Evolutionary conservation across 2,888 invertebrate genomes (phyloP), one percentile per base, ranked within the genome.

Genomic region (Drosophila rubida): DNA sequence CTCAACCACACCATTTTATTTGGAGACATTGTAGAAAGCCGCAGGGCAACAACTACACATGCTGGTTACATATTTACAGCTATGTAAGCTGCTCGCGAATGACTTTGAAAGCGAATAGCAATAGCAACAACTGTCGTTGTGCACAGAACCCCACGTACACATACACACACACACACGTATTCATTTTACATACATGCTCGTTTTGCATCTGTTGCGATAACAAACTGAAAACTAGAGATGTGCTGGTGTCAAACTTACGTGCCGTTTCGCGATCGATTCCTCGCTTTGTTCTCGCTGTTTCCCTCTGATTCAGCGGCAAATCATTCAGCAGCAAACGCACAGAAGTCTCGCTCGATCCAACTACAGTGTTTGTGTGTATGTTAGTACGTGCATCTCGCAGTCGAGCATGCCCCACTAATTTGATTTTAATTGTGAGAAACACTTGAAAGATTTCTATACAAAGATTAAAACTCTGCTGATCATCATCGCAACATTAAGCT

Each of bases 91-190:
- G 72, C 63, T 68, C 68, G 39, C 69, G 68, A 72, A 72, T 68
- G 71, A 59, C 72, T 72, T 72, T 71, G 71, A 72, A 71, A 72
- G 62, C 62, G 54, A 46, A 58, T 41, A 58, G 57, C 41, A 37
- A 50, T 22, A 58, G n/a, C 45, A 55, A 14, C 45, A 55, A 65
- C 67, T 65, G 58, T 58, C 59, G 23, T 13, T 50, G 23, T 11
- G 35, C 35, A 48, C 41, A 58, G 50, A 50, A 58, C 41, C 7
- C 9, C 46, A 48, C 25, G n/a, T 39, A 41, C 25, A 16, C 46
- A 46, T 9, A 32, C 13, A 42, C 37, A 23, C n/a, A 30, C 37
- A 44, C 9, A 35, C 49, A 19, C 7, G 35, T 14, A 22, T 11
- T 30, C 35, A 48, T 16, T 22, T 6, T 13, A 22, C 39, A 41